A percentile compares a stretch with the other conserved stretches of the same genome.
These are phyloP conservation scores for Rhimphoctona megacephalus DNA, from an alignment of 2,888 invertebrate genomes.

Conservation along the genomic window DNA sequence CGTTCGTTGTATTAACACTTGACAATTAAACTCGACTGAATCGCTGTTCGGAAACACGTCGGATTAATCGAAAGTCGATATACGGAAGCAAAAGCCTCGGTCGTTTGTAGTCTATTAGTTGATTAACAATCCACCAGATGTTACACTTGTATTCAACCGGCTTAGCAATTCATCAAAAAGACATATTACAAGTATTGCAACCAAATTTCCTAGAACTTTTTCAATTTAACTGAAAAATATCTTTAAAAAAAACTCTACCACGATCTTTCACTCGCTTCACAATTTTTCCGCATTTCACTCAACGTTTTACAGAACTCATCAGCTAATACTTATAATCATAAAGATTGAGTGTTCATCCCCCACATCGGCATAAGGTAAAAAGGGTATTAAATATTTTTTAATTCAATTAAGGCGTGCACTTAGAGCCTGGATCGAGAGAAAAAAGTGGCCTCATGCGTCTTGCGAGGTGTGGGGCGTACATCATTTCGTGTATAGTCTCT, in stretches of 20 bases:
- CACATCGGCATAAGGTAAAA: slow-evolving; percentile 72
- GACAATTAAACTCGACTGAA: slow-evolving; percentile 49
- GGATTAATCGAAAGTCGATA: slow-evolving; percentile 29
- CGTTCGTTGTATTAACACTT: slow-evolving; percentile 45
- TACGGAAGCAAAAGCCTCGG: slow-evolving; percentile 16
- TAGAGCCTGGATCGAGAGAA: slow-evolving; percentile 65
- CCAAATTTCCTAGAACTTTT: not conserved
- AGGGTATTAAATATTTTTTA: slow-evolving; percentile 82
- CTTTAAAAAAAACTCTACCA: not conserved
- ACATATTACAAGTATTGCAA: not conserved
- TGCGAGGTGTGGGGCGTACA: slow-evolving; percentile 6
- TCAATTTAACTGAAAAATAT: not conserved
- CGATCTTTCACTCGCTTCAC: not conserved
- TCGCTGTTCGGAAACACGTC: slow-evolving; percentile 39
- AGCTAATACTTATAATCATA: not conserved
- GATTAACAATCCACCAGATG: slow-evolving; percentile 36
- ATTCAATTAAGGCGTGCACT: slow-evolving; percentile 83
- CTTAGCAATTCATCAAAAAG: not conserved
- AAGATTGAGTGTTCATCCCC: slow-evolving; percentile 17
- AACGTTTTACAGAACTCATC: not conserved
- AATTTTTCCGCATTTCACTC: not conserved
- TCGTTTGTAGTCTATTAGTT: slow-evolving; percentile 36
- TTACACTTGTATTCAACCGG: not conserved
- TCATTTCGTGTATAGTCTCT: slow-evolving; percentile 7
- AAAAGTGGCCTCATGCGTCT: slow-evolving; percentile 3